Conservation (phyloP, 2,797 vertebrate species). For the Basileuterus tristriatus region DNA sequence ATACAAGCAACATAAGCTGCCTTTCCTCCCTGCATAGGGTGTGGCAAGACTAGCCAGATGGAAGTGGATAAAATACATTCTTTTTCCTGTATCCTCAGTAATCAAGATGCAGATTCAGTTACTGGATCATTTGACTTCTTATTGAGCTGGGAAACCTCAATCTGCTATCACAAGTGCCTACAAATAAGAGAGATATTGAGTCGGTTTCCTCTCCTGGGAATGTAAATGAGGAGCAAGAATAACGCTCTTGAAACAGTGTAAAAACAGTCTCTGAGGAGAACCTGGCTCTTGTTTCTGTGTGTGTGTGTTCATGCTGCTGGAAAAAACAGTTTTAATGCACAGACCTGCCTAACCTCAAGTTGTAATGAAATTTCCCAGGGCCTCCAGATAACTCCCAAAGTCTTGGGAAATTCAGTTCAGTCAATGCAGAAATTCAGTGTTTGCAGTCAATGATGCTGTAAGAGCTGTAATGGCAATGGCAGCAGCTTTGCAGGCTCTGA, state of each 20-base stretch:
- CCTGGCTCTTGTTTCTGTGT: neutral
- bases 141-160: conserved; percentile 43
- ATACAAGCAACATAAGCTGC: neutral
- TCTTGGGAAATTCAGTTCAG: neutral
- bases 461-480: neutral
- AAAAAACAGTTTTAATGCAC: neutral
- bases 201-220: conserved; percentile 19
- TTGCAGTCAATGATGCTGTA: neutral
- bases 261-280: conserved; percentile 13
- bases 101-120: neutral
- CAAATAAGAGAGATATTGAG: conserved; percentile 28
- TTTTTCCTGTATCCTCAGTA: conserved; percentile 14
- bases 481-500: neutral
- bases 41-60: neutral
- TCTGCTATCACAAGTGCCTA: conserved; percentile 38
- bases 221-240: conserved; percentile 23
- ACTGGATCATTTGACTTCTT: conserved; percentile 35
- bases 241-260: neutral
- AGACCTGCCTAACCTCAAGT: neutral
- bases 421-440: neutral
- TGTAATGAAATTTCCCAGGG: neutral
- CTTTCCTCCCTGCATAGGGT: neutral
- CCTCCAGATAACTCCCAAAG: neutral
- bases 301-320: neutral
- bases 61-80: neutral